Percentiles rank a stretch among this genome's conserved stretches.
phyloP scores from a whole-genome alignment of 1,140 invertebrate genomes.

The Listronotus oregonensis region DNA sequence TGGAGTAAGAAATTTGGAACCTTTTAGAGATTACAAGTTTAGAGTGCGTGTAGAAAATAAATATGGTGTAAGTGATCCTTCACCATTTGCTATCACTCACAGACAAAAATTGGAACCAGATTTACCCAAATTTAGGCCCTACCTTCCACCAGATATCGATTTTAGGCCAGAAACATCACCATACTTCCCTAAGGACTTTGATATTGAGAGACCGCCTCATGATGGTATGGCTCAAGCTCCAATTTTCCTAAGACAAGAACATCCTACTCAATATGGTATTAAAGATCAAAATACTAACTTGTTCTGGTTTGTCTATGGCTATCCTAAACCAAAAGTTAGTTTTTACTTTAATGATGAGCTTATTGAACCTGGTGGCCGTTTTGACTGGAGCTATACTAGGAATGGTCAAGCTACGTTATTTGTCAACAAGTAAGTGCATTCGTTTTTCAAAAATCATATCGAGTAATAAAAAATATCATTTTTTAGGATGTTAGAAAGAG shows the following conservation, averaged over 20 bases:
- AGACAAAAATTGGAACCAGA: slow-evolving; percentile 80
- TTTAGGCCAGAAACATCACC: slow-evolving; percentile 86
- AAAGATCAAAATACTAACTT: slow-evolving; percentile 85
- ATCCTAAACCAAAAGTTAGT: slow-evolving; percentile 87
- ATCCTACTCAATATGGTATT: slow-evolving; percentile 85
- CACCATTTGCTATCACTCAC: slow-evolving; percentile 82
- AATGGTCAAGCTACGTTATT: slow-evolving; percentile 88
- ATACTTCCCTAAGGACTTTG: slow-evolving; percentile 89
- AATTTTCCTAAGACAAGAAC: slow-evolving; percentile 81
- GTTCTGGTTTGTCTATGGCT: slow-evolving; percentile 92
- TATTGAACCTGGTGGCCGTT: slow-evolving; percentile 80
- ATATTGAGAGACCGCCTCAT: slow-evolving; percentile 82
- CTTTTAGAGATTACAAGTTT: slow-evolving; percentile 86
- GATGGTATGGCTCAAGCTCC: slow-evolving; percentile 82
- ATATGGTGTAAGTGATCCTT: slow-evolving; percentile 95
- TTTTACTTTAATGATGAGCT: slow-evolving; percentile 85
- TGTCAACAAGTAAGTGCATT: slow-evolving; percentile 72
- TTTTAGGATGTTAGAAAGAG: slow-evolving; percentile 80
- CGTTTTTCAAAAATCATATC: background rate
- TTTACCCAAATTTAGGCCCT: slow-evolving; percentile 77
- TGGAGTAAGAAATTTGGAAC: slow-evolving; percentile 81
- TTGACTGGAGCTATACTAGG: slow-evolving; percentile 83
- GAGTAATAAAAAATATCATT: background rate
- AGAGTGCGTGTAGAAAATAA: slow-evolving; percentile 93
- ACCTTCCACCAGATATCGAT: slow-evolving; percentile 78